Conservation (phyloP, 1,140 invertebrate species). For the Papilio aristodemus region DNA sequence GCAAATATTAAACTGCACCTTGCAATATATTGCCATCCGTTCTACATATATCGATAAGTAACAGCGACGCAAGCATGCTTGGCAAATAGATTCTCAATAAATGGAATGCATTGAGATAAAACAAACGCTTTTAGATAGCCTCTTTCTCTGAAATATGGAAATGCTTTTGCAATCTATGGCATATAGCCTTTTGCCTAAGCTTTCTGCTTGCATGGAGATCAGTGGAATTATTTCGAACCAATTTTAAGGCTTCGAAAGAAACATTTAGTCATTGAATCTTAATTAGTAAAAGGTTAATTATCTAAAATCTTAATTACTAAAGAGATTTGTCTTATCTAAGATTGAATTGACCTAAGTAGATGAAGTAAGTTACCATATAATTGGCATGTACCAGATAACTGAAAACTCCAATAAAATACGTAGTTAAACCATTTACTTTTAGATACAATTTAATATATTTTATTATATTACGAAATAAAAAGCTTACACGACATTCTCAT, state of each 20-base stretch:
- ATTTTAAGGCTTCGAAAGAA: neutral
- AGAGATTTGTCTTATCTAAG: no score
- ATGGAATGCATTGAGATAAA: slow-evolving; percentile 17
- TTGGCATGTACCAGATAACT: no score
- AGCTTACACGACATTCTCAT: neutral
- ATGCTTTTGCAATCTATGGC: slow-evolving; percentile 23
- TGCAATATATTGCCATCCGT: slow-evolving; percentile 4
- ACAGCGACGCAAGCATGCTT: slow-evolving; percentile 6
- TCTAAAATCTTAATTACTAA: no score
- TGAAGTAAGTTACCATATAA: no score
- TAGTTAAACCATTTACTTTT: no score
- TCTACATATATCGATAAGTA: slow-evolving; percentile 16
- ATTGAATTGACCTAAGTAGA: no score
- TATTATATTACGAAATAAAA: neutral
- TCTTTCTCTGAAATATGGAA: slow-evolving; percentile 21
- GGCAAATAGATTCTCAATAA: slow-evolving; percentile 19
- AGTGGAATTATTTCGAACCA: neutral
- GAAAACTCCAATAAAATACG: no score
- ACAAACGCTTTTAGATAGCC: slow-evolving; percentile 22
- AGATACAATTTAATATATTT: neutral
- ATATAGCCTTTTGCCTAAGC: slow-evolving; percentile 9
- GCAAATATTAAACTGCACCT: neutral
- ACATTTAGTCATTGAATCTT: no score
- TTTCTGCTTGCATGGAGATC: neutral
- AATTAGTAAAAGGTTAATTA: no score